Evolutionary conservation across 2,113 vertebrate genomes (phyloP).

Genomic region (Mus spicilegus): DNA sequence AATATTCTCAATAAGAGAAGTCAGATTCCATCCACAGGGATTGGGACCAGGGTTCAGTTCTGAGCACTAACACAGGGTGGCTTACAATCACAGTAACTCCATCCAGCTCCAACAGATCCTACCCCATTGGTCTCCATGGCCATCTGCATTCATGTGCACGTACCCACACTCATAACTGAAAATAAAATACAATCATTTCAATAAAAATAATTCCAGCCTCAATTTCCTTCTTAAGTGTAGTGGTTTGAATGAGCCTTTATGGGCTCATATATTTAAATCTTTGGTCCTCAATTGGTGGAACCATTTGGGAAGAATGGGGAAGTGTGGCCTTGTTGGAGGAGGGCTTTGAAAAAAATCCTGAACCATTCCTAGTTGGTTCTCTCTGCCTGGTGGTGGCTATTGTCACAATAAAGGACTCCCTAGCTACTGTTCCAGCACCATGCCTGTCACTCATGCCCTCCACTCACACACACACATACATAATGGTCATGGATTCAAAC

Average conservation of each 20-base stretch:
- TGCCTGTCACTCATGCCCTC: neutral
- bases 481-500: neutral
- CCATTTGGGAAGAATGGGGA: neutral
- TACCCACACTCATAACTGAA: neutral
- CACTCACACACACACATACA: too few relatives aligned
- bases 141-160: neutral
- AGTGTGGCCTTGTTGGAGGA: neutral
- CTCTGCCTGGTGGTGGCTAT: neutral
- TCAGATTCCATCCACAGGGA: neutral
- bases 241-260: neutral
- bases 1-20: constrained; percentile 6
- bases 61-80: neutral
- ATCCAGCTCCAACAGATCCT: neutral
- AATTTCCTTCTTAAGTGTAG: neutral
- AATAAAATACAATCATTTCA: too few relatives aligned
- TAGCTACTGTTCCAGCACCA: too few relatives aligned
- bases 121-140: neutral
- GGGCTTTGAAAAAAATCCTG: neutral
- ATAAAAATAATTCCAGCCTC: neutral
- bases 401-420: neutral
- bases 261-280: too few relatives aligned
- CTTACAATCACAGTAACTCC: neutral
- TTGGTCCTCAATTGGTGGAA: neutral
- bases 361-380: neutral
- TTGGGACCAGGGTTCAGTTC: neutral